Conservation (phyloP, 2,888 invertebrate genomes). For the Thecophora atra region DNA sequence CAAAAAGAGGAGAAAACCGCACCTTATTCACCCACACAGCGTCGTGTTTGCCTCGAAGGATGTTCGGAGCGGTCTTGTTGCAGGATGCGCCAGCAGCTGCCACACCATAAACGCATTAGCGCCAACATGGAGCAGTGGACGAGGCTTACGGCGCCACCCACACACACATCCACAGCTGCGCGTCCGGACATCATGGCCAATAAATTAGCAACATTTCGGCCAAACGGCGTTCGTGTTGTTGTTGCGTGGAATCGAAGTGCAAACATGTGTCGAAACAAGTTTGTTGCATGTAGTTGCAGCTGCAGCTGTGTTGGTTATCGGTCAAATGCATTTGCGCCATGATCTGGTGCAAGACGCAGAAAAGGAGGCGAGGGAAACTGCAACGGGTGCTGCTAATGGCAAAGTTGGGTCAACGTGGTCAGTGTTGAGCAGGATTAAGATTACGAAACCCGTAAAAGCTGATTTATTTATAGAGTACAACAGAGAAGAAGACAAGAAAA, state of each 20-base stretch:
- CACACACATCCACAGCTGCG: constrained; percentile 57
- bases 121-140: constrained; percentile 11
- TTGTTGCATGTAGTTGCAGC: constrained; percentile 7
- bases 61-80: constrained; percentile 6
- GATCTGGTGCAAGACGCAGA: constrained; percentile 2
- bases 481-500: too few species aligned
- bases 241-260: constrained; percentile 34
- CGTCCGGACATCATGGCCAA: constrained; percentile 59
- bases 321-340: neutral
- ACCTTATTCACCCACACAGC: neutral
- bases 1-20: neutral
- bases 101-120: constrained; percentile 64
- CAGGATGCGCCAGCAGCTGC: constrained; percentile 51
- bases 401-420: neutral
- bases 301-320: constrained; percentile 1
- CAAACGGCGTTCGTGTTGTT: constrained; percentile 45
- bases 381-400: neutral
- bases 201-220: constrained; percentile 64
- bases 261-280: constrained; percentile 44
- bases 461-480: too few species aligned
- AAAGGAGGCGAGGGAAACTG: neutral
- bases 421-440: too few species aligned
- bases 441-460: too few species aligned
- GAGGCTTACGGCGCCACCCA: neutral
- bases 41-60: neutral